Conservation (phyloP, 1,140 invertebrate genomes). For the Holotrichia oblita region DNA sequence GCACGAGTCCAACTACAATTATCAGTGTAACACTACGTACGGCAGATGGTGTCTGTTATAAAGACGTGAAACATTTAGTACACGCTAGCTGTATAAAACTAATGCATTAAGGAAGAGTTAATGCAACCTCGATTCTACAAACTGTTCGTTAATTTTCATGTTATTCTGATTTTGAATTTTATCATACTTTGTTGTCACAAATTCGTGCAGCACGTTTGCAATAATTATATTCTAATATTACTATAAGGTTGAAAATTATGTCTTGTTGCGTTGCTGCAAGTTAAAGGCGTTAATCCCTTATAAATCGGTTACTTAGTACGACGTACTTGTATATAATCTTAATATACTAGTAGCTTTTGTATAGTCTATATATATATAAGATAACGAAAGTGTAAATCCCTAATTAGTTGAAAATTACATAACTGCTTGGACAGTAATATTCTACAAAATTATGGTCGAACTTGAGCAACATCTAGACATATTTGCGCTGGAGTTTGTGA, state of each 20-base stretch:
- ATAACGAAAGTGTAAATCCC: constrained; percentile 7
- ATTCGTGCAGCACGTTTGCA: too few relatives aligned
- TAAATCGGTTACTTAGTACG: neutral
- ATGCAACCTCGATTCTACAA: too few relatives aligned
- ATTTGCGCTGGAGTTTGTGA: neutral
- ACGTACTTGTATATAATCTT: neutral
- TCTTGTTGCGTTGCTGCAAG: neutral
- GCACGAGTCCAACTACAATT: too few relatives aligned
- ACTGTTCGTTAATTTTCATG: too few relatives aligned
- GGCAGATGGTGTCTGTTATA: too few relatives aligned
- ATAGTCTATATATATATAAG: neutral
- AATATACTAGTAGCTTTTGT: neutral
- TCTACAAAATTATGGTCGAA: constrained; percentile 2
- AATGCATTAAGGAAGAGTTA: too few relatives aligned
- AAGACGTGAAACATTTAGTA: too few relatives aligned
- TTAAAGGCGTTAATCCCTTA: neutral
- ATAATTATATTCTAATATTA: too few relatives aligned
- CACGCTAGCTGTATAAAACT: too few relatives aligned
- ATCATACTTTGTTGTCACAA: too few relatives aligned
- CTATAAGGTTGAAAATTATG: neutral
- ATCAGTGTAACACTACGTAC: too few relatives aligned
- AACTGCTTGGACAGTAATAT: constrained; percentile 16
- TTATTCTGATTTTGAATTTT: too few relatives aligned
- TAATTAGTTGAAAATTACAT: constrained; percentile 11
- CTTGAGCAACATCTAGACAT: constrained; percentile 8